Base-by-base conservation (phyloP, 2,113 vertebrate genomes). In the Equus przewalskii region DNA sequence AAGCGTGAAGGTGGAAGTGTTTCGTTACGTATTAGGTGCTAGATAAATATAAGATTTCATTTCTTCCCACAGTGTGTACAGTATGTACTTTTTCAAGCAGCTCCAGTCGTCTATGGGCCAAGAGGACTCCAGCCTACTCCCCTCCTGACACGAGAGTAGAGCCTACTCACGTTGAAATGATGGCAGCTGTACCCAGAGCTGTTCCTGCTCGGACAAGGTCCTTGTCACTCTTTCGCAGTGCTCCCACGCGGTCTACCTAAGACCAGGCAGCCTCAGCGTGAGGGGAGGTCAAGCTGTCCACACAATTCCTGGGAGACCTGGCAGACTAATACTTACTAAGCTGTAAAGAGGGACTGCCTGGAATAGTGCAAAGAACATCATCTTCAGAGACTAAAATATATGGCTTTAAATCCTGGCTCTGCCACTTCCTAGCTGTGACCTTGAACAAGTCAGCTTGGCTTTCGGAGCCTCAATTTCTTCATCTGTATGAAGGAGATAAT, bases 401-500 rank as follows among this genome's bases (percentile, higher is more conserved):
- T 8, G 49, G 26, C 67, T 91, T 95, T 85, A 94, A 91, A 88
- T 81, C 10, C n/a, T 36, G 15, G 15, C 65, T 70, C 60, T 62
- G 70, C 33, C 28, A 44, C 30, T 85, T 70, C 83, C 26, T 62
- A 62, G 91, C 15, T 89, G 5, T 86, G 73, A 92, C 67, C 67
- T 49, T 94, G 49, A 97, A 86, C 30, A 82, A 64, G 46, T 86
- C 60, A 69, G 26, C 5, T 44, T 11, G 7, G 36, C 56, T 89
- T 97, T 58, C 51, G 26, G 24, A 81, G 65, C 67, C 67, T 97
- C 51, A 10, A 18, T 86, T 94, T 94, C 92, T 80, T 92, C 60
- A 89, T 24, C 36, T 36, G 5, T 49, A 30, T 54, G 51, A 54
- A 19, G 30, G 69, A 91, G 73, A 33, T 46, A 36, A 56, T 60